Evolutionary conservation across 1,140 invertebrate species (phyloP), one percentile per base, ranked within the genome.

Genomic region (Drosophila prosaltans): DNA sequence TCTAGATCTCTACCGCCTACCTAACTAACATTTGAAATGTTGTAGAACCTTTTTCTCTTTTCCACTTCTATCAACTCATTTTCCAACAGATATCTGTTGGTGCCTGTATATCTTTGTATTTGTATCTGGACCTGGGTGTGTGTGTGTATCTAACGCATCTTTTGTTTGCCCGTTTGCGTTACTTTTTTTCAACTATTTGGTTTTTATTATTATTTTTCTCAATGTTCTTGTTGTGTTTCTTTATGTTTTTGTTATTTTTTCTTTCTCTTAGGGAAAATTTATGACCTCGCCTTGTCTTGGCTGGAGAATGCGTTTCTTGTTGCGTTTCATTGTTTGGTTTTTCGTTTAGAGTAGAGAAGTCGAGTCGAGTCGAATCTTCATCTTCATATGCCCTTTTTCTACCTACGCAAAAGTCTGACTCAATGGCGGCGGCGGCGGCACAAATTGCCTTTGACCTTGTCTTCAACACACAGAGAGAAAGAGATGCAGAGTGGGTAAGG

Each of bases 381-480:
- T 36, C 32, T 7, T 36, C 32, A 36, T 36, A 36, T 36, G 32
- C 32, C 32, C 54, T 67, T 67, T 45, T 55, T 76, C 74, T 77
- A 77, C 74, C 74, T 77, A 77, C 74, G 74, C 73, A 76, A 65
- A 58, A 62, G 62, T 48, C 41, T 64, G 41, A 10, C 39, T 57
- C 57, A 45, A 65, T 70, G 40, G 26, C 66, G 48, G 66, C 75
- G 68, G 83, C 16, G 16, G 16, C 83, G 77, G 69, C 84, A 83
- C 77, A 69, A 83, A 88, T 89, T 89, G 69, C 80, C 80, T 83
- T 83, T 89, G 84, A 89, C 84, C 84, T 88, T 88, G 84, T 45
- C 70, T 78, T 74, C 62, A 28, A 45, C 81, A 72, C 72, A 57
- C 60, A 54, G 54, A 51, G 28, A 64, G 62, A 54, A 24, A 21